Evolutionary conservation across 2,888 invertebrate genomes (phyloP), one percentile per base, ranked within the genome.

Genomic region (Galerucella pusilla): DNA sequence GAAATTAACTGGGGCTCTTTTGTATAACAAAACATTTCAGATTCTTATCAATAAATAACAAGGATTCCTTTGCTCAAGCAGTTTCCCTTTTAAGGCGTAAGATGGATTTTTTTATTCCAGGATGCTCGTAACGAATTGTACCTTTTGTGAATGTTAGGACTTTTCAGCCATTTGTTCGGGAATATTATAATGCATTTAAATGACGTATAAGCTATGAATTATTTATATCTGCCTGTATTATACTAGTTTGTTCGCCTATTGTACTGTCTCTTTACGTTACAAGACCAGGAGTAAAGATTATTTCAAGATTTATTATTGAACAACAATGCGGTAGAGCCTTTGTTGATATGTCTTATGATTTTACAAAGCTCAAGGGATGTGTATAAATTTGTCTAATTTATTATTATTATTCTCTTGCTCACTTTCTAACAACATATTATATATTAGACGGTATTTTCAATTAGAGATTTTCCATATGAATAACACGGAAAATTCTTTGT

Each of bases 41-140:
- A 85, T 85, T 82, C 82, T 83, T 85, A 85, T 85, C 85, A 81
- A 84, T 84, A 84, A 84, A 85, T 84, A 84, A 83, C 83, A 82
- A 74, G 83, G 80, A 85, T 84, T 84, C 84, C 83, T 78, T 75
- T 79, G 81, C 78, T 52, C 61, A 81, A 78, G 80, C 77, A 80
- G 81, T 82, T 81, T 81, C 77, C 84, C 85, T 82, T 85, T 84
- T 84, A 85, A 82, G 83, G 85, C 80, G 83, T 81, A 80, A 78
- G 81, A 76, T 78, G 76, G 79, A 78, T 78, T 80, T 82, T 78
- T 73, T 57, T 67, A 57, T 49, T 68, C 75, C 70, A 68, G 70
- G 74, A 73, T 64, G 72, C 71, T 49, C 54, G 64, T 71, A 78
- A 78, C 77, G 76, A 69, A 76, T 76, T 77, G 71, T 75, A 71